Conservation (phyloP, 2,797 vertebrate genomes). For the Pipistrellus kuhlii region DNA sequence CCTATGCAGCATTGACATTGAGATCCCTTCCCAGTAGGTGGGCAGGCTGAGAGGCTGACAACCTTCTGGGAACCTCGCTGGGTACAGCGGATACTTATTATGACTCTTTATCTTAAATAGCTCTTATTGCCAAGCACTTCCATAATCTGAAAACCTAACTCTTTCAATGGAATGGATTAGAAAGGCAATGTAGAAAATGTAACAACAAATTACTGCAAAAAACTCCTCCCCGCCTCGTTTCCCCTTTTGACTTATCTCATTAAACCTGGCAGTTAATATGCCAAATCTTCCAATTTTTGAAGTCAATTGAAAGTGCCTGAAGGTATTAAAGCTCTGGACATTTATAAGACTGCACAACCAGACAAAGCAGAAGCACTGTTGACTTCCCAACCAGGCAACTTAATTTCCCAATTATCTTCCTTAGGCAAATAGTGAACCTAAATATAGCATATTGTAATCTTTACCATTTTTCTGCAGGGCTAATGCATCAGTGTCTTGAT, state of each 20-base stretch:
- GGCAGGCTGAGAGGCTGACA: background rate
- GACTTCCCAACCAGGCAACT: slow-evolving; percentile 45
- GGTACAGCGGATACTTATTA: background rate
- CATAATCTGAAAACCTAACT: slow-evolving; percentile 38
- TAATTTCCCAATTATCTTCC: slow-evolving; percentile 69
- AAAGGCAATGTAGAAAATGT: slow-evolving; percentile 39
- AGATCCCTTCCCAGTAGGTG: background rate
- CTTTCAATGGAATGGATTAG: background rate
- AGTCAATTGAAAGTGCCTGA: slow-evolving; percentile 70
- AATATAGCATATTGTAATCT: slow-evolving; percentile 59
- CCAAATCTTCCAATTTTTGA: slow-evolving; percentile 51
- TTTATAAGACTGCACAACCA: background rate
- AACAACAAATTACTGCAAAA: slow-evolving; percentile 59
- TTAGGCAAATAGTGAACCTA: slow-evolving; percentile 62
- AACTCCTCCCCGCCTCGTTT: background rate
- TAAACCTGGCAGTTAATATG: slow-evolving; percentile 59
- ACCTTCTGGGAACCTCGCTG: background rate
- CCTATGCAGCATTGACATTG: too few relatives aligned
- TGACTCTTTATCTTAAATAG: background rate
- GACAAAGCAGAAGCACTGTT: slow-evolving; percentile 55
- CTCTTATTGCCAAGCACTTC: background rate
- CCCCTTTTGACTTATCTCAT: slow-evolving; percentile 72
- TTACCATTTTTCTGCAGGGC: slow-evolving; percentile 57
- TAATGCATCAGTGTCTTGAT: slow-evolving; percentile 27
- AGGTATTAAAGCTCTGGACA: slow-evolving; percentile 39